phyloP scores from a whole-genome alignment of 2,113 vertebrate species.

The Anhinga rufa region DNA sequence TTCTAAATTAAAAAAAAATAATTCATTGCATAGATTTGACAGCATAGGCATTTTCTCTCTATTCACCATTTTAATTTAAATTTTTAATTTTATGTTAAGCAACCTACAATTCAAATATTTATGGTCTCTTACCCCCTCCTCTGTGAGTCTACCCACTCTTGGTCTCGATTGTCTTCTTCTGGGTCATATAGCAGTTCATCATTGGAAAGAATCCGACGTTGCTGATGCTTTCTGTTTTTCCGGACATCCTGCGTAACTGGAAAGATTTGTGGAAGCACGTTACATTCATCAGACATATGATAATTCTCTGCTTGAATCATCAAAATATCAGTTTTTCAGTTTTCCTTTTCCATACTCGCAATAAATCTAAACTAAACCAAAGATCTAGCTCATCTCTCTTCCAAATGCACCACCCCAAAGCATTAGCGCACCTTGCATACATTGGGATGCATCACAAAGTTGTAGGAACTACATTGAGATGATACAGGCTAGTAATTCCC shows the following conservation, averaged over 20 bases:
- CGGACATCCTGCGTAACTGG: constrained; percentile 65
- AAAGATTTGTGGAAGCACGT: neutral
- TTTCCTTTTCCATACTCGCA: neutral
- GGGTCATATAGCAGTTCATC: constrained; percentile 95
- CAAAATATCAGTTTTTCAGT: neutral
- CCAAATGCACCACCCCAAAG: neutral
- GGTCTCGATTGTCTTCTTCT: constrained; percentile 88
- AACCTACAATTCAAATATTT: neutral
- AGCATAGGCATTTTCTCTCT: neutral
- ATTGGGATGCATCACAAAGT: neutral
- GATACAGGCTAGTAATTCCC: neutral
- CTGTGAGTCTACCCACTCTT: constrained; percentile 90
- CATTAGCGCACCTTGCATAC: neutral
- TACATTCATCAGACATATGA: neutral
- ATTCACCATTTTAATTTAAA: neutral
- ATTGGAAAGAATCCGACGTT: constrained; percentile 80
- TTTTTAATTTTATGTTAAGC: neutral
- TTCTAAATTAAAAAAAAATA: neutral
- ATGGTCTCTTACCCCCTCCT: constrained; percentile 77
- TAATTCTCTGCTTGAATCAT: neutral
- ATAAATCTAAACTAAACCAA: neutral
- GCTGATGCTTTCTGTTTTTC: constrained; percentile 70
- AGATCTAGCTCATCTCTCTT: neutral
- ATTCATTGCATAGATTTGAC: neutral
- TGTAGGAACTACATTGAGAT: neutral